Evolutionary conservation across 2,113 vertebrate species (phyloP).

Genomic region (Petromus typicus): DNA sequence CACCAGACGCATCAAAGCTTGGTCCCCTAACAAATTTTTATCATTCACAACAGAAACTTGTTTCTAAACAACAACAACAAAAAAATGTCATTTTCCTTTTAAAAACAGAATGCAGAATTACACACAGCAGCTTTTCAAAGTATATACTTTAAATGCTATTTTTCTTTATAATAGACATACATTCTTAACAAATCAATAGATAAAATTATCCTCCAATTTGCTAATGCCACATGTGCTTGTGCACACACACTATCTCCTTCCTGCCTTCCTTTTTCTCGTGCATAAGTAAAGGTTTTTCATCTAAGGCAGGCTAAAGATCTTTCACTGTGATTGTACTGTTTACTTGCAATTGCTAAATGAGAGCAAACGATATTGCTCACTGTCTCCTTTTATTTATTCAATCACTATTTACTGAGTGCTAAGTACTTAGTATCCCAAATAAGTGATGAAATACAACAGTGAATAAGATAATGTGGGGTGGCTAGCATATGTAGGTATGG

Average conservation of each 20-base stretch:
- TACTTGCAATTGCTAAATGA: slow-evolving; percentile 55
- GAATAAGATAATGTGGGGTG: background rate
- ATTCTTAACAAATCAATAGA: background rate
- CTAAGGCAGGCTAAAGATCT: background rate
- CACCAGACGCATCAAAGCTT: slow-evolving; percentile 58
- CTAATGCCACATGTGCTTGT: background rate
- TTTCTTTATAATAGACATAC: slow-evolving; percentile 34
- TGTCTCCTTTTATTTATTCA: slow-evolving; percentile 21
- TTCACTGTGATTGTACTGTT: slow-evolving; percentile 17
- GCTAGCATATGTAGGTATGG: background rate
- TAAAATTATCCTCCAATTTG: slow-evolving; percentile 40
- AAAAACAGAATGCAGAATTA: slow-evolving; percentile 54
- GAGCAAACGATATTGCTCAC: background rate
- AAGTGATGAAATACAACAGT: background rate
- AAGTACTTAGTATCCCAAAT: background rate
- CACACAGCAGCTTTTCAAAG: background rate
- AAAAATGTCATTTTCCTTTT: slow-evolving; percentile 42
- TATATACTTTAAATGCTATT: background rate
- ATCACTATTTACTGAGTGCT: background rate
- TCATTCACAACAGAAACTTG: slow-evolving; percentile 32
- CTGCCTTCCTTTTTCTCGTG: background rate
- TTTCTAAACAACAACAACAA: slow-evolving; percentile 42
- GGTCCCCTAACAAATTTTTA: slow-evolving; percentile 27
- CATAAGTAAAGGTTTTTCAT: background rate
- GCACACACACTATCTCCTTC: background rate